phyloP scores from a whole-genome alignment of 2,888 invertebrate genomes.

The Ophion ventricosus region DNA sequence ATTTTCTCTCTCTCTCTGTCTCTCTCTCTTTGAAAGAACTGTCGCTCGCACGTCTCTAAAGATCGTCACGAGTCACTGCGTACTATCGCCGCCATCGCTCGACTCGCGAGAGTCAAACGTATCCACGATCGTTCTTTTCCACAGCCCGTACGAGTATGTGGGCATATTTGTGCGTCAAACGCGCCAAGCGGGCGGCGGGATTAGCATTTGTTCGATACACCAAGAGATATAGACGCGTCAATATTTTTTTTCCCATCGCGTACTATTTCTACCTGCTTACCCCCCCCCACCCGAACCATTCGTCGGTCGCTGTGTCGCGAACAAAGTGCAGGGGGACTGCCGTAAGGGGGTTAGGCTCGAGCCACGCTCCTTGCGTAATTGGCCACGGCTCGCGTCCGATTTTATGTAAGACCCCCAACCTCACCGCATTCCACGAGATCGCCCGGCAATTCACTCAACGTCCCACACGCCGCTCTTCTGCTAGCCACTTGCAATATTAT shows the following conservation, averaged over 20 bases:
- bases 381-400: slow-evolving; percentile 67
- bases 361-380: slow-evolving; percentile 70
- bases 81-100: background rate
- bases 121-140: background rate
- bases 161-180: background rate
- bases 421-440: slow-evolving; percentile 67
- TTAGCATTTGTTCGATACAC: slow-evolving; percentile 51
- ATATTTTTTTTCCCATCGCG: background rate
- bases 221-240: background rate
- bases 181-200: slow-evolving; percentile 30
- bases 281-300: background rate
- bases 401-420: slow-evolving; percentile 67
- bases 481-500: background rate
- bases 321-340: slow-evolving; percentile 16
- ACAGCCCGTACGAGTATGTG: too few species aligned
- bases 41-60: background rate
- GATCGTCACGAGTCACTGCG: background rate
- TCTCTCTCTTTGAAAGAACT: too few species aligned
- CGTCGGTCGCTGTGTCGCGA: background rate
- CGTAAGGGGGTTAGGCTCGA: slow-evolving; percentile 63
- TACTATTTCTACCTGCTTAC: background rate
- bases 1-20: too few species aligned
- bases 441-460: slow-evolving; percentile 65
- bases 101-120: background rate
- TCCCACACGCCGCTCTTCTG: slow-evolving; percentile 55